Evolutionary conservation across 2,888 invertebrate species (phyloP).

Genomic region (Spilosoma lubricipeda): DNA sequence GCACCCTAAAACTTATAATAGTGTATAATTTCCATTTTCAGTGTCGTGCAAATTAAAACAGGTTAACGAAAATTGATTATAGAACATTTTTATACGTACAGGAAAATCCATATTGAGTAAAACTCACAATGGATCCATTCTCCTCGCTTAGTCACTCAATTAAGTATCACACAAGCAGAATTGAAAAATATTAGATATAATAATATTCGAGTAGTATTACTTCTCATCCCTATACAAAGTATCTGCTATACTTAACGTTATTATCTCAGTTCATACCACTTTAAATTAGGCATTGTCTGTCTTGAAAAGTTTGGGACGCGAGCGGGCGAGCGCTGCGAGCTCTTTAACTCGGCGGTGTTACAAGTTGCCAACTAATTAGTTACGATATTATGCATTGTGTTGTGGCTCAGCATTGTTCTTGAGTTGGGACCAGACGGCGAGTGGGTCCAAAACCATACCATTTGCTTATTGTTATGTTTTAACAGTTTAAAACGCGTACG

Average conservation of each 20-base stretch:
- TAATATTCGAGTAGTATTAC: background rate
- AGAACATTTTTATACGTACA: background rate
- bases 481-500: background rate
- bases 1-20: too few relatives aligned
- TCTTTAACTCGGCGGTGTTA: constrained; percentile 43
- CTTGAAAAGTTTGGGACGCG: constrained; percentile 46
- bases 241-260: constrained; percentile 54
- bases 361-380: constrained; percentile 52
- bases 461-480: background rate
- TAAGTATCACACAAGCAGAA: background rate
- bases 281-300: constrained; percentile 58
- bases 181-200: background rate
- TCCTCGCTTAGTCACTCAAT: background rate
- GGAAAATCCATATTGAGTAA: background rate
- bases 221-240: constrained; percentile 32
- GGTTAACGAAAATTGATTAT: background rate
- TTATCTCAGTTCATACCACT: constrained; percentile 57
- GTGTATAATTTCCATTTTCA: too few relatives aligned
- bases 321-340: constrained; percentile 29
- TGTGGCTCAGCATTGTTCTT: constrained; percentile 21
- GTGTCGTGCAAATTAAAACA: too few relatives aligned
- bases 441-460: background rate
- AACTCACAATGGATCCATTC: background rate
- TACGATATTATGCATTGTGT: constrained; percentile 54
- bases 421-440: constrained; percentile 14